Evolutionary conservation across 2,113 vertebrate species (phyloP).

Genomic region (Python bivittatus): DNA sequence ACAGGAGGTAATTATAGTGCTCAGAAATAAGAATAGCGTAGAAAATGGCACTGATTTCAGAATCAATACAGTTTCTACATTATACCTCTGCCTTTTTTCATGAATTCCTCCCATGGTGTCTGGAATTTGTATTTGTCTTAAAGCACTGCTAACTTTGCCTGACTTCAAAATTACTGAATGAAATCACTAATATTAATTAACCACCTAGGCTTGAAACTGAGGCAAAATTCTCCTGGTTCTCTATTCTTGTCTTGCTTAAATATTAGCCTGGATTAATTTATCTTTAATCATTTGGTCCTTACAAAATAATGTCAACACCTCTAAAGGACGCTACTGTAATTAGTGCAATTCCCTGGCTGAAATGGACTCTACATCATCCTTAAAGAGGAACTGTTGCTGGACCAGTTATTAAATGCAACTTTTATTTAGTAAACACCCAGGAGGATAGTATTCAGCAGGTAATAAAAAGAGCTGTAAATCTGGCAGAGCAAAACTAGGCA

Average conservation of each 20-base stretch:
- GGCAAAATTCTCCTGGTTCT: neutral
- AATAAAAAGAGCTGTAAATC: slow-evolving; percentile 8
- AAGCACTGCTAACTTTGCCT: neutral
- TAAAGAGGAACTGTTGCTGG: neutral
- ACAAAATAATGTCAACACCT: neutral
- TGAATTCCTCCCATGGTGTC: neutral
- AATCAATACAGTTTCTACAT: neutral
- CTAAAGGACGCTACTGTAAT: neutral
- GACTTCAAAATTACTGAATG: neutral
- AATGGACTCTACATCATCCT: neutral
- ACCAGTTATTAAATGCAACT: slow-evolving; percentile 7
- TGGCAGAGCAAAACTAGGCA: neutral
- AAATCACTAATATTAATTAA: neutral
- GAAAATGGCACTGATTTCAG: neutral
- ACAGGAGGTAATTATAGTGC: neutral
- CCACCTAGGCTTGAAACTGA: neutral
- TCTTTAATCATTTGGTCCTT: neutral
- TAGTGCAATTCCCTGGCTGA: slow-evolving; percentile 1
- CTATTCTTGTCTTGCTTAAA: neutral
- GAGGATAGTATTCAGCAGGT: slow-evolving; percentile 3
- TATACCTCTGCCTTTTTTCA: neutral
- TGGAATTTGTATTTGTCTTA: neutral
- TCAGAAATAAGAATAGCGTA: neutral
- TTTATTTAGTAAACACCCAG: slow-evolving; percentile 12
- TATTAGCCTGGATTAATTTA: neutral